Evolutionary conservation across 2,888 invertebrate genomes (phyloP), one percentile per base, ranked within the genome.

Genomic region (Lasioglossum marginatum): DNA sequence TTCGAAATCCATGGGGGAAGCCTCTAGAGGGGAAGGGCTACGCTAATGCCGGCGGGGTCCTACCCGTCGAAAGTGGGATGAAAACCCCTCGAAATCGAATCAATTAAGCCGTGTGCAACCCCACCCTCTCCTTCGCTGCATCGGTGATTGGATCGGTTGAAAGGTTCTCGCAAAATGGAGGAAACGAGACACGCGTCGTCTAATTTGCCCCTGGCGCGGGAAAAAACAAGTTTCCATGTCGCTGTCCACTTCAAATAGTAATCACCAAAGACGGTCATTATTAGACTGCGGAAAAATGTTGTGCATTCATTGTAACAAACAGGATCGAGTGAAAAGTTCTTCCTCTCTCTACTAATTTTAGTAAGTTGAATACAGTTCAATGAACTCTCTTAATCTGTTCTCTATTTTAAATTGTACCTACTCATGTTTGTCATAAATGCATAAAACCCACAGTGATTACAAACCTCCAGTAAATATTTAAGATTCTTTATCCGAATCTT

Each of bases 11-110:
- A 77, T 79, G 74, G 79, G 83, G 87, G 87, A 57, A 79, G 77
- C 57, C 34, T 43, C 23, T 27, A 31, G 66, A 76, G 87, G 77
- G 74, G 70, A 71, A 74, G 79, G 74, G 66, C 70, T 75, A 81
- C 80, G 84, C 81, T 84, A 87, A 89, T 86, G 81, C 86, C 83
- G 78, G 75, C 87, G 79, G 87, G 75, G 88, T 83, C 72, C 81
- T 79, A 63, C 83, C 85, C 79, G 76, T 80, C 81, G 81, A 88
- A 91, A 92, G 91, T 91, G 91, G 93, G 91, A 92, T 91, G 92
- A 93, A 93, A 93, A 93, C 90, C 94, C 94, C 92, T 92, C 91
- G 94, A 93, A 94, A 94, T 94, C 93, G 91, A 94, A 94, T 94
- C 94, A 94, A 94, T 94, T 94, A 94, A 94, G 93, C 92, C 94